Evolutionary conservation across 2,797 vertebrate genomes (phyloP).

Genomic region (Chaenodraco wilsoni): DNA sequence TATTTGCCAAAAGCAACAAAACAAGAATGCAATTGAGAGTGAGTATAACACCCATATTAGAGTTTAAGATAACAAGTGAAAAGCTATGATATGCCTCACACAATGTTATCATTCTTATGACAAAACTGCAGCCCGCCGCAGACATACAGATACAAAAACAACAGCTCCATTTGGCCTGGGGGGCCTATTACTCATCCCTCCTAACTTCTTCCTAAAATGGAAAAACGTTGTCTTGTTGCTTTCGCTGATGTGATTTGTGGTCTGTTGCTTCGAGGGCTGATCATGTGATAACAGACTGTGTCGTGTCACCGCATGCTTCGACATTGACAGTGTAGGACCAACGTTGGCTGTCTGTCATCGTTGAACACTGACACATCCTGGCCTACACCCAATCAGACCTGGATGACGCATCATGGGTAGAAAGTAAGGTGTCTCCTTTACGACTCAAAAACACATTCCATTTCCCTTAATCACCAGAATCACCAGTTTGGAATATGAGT

Average conservation of each 20-base stretch:
- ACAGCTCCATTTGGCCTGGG: conserved; percentile 51
- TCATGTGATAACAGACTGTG: conserved; percentile 68
- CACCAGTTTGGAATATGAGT: conserved; percentile 19
- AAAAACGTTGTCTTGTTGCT: conserved; percentile 56
- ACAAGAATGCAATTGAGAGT: conserved; percentile 7
- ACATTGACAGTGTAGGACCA: conserved; percentile 41
- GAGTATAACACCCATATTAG: background rate
- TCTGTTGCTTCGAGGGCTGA: conserved; percentile 63
- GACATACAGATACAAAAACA: conserved; percentile 38
- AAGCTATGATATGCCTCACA: background rate
- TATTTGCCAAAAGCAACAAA: conserved; percentile 8
- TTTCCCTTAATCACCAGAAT: conserved; percentile 50
- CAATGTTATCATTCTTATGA: conserved; percentile 32
- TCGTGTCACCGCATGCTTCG: conserved; percentile 62
- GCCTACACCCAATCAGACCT: conserved; percentile 48
- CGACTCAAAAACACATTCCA: conserved; percentile 64
- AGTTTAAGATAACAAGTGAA: background rate
- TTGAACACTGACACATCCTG: conserved; percentile 55
- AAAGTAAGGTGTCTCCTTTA: conserved; percentile 54
- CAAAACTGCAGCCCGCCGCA: conserved; percentile 20
- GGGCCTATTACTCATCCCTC: conserved; percentile 52
- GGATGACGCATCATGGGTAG: conserved; percentile 41
- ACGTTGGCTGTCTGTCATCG: conserved; percentile 66
- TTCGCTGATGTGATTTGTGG: conserved; percentile 57
- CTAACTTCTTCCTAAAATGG: conserved; percentile 68